Evolutionary conservation across 2,888 invertebrate genomes (phyloP).

Genomic region (Nipponacmea schrenckii): DNA sequence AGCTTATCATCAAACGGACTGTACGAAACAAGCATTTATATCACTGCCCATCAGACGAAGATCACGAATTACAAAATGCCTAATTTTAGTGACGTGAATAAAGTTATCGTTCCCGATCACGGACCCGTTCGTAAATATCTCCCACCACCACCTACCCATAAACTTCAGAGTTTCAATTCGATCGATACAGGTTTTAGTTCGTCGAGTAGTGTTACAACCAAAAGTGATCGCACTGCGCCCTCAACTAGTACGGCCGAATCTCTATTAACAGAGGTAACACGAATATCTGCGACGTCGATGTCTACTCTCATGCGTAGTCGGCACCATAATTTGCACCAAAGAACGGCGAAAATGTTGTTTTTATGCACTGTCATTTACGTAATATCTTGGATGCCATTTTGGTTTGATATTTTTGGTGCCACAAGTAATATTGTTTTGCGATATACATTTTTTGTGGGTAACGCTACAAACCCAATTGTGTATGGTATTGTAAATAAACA

Average conservation of each 20-base stretch:
- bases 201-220: background rate
- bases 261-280: background rate
- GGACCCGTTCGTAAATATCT: too few species aligned
- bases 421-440: conserved; percentile 42
- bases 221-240: background rate
- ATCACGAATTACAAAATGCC: too few species aligned
- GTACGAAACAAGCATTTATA: background rate
- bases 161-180: too few species aligned
- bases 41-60: too few species aligned
- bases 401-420: conserved; percentile 51
- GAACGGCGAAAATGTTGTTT: conserved; percentile 55
- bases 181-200: background rate
- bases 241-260: background rate
- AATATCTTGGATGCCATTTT: conserved; percentile 56
- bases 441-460: conserved; percentile 50
- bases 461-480: conserved; percentile 53
- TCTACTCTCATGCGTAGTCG: background rate
- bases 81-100: too few species aligned
- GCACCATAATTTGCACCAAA: conserved; percentile 27
- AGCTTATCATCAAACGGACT: background rate
- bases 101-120: too few species aligned
- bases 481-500: conserved; percentile 52
- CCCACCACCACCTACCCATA: too few species aligned
- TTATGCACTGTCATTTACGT: conserved; percentile 52
- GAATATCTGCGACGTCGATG: background rate